Evolutionary conservation across 2,113 vertebrate species (phyloP), one percentile per base, ranked within the genome.

Genomic region (Spilogale gracilis): DNA sequence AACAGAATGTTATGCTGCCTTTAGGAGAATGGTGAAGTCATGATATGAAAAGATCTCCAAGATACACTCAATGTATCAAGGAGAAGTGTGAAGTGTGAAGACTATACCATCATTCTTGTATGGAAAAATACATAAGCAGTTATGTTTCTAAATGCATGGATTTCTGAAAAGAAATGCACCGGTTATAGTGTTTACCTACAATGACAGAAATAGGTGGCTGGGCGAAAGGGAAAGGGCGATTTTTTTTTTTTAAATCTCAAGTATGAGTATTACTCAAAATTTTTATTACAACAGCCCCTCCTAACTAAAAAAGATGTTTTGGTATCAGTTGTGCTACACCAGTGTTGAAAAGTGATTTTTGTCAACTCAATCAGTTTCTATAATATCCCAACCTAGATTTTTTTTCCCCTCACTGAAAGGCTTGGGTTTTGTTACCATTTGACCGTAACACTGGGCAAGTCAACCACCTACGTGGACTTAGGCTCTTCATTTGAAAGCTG

Each of bases 301-400:
- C n/a, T 54, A 94, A 69, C 50, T 50, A 38, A 58, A 88, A 73
- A 81, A 69, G 38, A 3, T 4, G 4, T 11, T 45, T 74, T 93
- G 21, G 5, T 85, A 38, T 85, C 78, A 63, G 12, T 11, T 43
- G 17, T 18, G 21, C 11, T 23, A 83, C 5, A 48, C 4, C 20
- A 61, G 21, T 2, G 6, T 13, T 27, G 71, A 85, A 93, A 93
- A 78, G 9, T 21, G 1, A 52, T 67, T 94, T 78, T 80, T 89
- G 89, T 95, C 94, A 54, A 48, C 74, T 10, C 76, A 12, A 38
- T 78, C 85, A 32, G 73, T 60, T 95, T 82, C 78, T 61, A 56
- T 32, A 90, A 11, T 30, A 90, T 50, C 13, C 21, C 27, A 43
- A 43, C 23, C 32, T 89, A 45, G 17, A 73, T 17, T n/a, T 30